A percentile compares a stretch with the other conserved stretches of the same genome.
Evolutionary conservation across 2,888 invertebrate species (phyloP).

Genomic region (Lithophane leautieri): DNA sequence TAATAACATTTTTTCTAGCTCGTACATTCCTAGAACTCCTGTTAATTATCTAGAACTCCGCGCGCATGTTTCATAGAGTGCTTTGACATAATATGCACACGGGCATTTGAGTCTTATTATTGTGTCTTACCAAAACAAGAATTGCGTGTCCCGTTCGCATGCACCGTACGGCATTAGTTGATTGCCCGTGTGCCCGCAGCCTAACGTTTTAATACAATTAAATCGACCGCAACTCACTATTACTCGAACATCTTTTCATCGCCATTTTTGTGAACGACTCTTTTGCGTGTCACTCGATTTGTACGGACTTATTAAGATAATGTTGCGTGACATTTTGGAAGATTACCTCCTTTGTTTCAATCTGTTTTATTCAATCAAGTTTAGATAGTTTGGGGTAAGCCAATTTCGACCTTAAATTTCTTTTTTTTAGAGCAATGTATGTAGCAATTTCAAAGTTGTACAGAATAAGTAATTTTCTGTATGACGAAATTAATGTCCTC

Average conservation of each 20-base stretch:
- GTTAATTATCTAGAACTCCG: not conserved
- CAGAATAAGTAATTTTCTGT: not conserved
- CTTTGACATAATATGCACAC: slow-evolving; percentile 45
- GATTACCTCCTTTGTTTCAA: slow-evolving; percentile 59
- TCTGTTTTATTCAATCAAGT: slow-evolving; percentile 51
- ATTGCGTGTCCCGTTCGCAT: slow-evolving; percentile 87
- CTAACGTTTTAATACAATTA: slow-evolving; percentile 90
- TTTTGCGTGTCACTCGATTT: slow-evolving; percentile 83
- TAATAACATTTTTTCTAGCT: slow-evolving; percentile 13
- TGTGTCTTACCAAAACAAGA: slow-evolving; percentile 68
- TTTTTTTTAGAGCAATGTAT: not conserved
- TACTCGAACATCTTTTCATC: slow-evolving; percentile 85
- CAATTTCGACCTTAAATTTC: not conserved
- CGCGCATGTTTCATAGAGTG: slow-evolving; percentile 24
- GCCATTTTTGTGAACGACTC: slow-evolving; percentile 86
- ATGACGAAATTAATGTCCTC: not conserved
- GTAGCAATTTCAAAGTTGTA: not conserved
- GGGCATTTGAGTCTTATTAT: slow-evolving; percentile 46
- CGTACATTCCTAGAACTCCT: slow-evolving; percentile 10
- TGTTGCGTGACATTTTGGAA: slow-evolving; percentile 69
- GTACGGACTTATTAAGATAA: slow-evolving; percentile 82
- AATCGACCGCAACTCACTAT: slow-evolving; percentile 85
- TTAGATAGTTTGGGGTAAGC: slow-evolving; percentile 27
- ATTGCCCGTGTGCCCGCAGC: slow-evolving; percentile 85
- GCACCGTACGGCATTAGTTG: slow-evolving; percentile 87